Evolutionary conservation across 2,888 invertebrate genomes (phyloP).

Genomic region (Gasteruption jaculator): DNA sequence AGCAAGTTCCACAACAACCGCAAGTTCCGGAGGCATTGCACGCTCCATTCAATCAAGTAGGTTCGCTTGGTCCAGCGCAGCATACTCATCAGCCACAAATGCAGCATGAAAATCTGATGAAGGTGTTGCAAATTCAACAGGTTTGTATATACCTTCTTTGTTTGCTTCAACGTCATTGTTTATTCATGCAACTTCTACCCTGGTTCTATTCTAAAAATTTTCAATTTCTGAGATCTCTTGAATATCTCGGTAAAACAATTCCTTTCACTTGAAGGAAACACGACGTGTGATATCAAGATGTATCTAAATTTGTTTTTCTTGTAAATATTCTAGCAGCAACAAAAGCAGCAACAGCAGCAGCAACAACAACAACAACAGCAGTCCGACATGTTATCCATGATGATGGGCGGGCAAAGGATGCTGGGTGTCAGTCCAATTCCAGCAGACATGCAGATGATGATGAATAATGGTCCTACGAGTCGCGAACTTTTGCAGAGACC

Average conservation of each 20-base stretch:
- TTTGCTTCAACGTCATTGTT: background rate
- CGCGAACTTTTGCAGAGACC: constrained; percentile 67
- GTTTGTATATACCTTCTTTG: constrained; percentile 26
- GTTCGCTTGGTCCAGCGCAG: constrained; percentile 45
- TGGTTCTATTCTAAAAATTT: too few species aligned
- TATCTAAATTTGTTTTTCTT: constrained; percentile 5
- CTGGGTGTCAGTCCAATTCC: constrained; percentile 53
- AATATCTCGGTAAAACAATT: too few species aligned
- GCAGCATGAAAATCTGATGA: constrained; percentile 51
- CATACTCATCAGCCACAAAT: constrained; percentile 47
- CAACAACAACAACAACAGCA: constrained; percentile 43
- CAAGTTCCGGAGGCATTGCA: constrained; percentile 17
- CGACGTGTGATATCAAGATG: too few species aligned
- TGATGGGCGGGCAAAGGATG: constrained; percentile 59
- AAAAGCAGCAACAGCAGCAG: constrained; percentile 46
- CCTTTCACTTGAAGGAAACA: too few species aligned
- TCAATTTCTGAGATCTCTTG: too few species aligned
- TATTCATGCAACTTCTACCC: constrained; percentile 3
- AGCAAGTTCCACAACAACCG: constrained; percentile 29
- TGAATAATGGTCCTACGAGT: constrained; percentile 54
- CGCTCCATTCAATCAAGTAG: constrained; percentile 41
- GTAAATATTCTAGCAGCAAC: constrained; percentile 34
- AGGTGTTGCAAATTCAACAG: constrained; percentile 56
- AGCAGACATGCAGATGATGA: constrained; percentile 51
- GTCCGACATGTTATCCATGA: constrained; percentile 56